These are phyloP conservation scores for Heterohyrax brucei DNA, from an alignment of 2,797 vertebrate genomes.

Conservation along the genomic window DNA sequence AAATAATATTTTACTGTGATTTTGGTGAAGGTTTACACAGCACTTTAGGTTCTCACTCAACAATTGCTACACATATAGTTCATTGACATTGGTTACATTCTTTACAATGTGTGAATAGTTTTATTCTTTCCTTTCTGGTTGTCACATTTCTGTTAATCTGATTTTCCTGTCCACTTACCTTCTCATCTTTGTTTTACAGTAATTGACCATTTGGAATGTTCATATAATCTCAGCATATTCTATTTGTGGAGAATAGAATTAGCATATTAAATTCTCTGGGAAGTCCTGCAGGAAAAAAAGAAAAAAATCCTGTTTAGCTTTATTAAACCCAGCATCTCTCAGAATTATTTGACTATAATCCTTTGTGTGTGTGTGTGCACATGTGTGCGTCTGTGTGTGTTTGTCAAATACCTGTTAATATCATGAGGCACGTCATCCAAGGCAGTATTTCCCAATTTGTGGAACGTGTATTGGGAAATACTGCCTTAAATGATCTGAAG, in stretches of 20 bases:
- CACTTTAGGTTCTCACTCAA: too few relatives aligned
- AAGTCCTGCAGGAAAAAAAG: conserved; percentile 13
- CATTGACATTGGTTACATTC: too few relatives aligned
- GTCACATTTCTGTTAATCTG: too few relatives aligned
- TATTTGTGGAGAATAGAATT: not conserved
- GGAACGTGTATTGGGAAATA: not conserved
- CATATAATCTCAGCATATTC: conserved; percentile 24
- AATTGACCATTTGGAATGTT: not conserved
- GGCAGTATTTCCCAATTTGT: not conserved
- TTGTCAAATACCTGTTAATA: not conserved
- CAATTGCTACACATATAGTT: too few relatives aligned
- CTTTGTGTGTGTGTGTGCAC: not conserved
- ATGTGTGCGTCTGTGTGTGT: not conserved
- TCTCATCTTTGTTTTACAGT: too few relatives aligned
- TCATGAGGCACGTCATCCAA: not conserved
- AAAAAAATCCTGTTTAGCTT: not conserved
- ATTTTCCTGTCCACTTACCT: too few relatives aligned
- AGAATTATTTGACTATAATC: conserved; percentile 15
- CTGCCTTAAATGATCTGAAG: not conserved
- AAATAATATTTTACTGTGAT: too few relatives aligned
- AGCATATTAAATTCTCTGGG: conserved; percentile 39
- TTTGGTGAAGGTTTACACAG: too few relatives aligned
- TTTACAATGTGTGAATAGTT: too few relatives aligned
- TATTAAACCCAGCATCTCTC: not conserved
- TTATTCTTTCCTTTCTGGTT: too few relatives aligned